Evolutionary conservation across 2,888 invertebrate genomes (phyloP).

Genomic region (Nemotelus nigrinus): DNA sequence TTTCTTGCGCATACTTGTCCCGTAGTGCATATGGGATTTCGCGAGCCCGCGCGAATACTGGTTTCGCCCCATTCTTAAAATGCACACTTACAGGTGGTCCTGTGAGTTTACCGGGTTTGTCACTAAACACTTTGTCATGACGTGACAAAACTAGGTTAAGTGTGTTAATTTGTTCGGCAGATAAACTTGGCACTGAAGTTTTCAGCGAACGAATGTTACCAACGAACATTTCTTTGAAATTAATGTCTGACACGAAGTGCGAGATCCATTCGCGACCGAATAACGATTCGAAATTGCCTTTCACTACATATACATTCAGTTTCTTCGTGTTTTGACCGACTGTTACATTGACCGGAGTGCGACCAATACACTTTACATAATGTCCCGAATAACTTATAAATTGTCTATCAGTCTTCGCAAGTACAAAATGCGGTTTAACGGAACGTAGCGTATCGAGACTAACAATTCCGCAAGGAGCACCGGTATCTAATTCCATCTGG

Average conservation of each 20-base stretch:
- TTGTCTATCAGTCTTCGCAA: too few relatives aligned
- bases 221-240: neutral
- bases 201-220: too few relatives aligned
- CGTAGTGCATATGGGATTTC: conserved; percentile 11
- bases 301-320: too few relatives aligned
- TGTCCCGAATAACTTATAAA: too few relatives aligned
- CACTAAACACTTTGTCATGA: neutral
- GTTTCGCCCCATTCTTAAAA: neutral
- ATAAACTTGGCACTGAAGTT: neutral
- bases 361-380: too few relatives aligned
- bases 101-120: neutral
- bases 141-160: neutral
- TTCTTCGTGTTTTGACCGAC: too few relatives aligned
- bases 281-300: neutral
- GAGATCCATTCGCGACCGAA: conserved; percentile 31
- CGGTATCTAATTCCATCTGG: neutral
- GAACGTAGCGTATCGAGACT: too few relatives aligned
- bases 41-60: conserved; percentile 43
- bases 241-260: neutral
- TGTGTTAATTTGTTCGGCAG: neutral
- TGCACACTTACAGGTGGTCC: too few relatives aligned
- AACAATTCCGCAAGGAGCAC: neutral
- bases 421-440: too few relatives aligned
- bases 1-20: conserved; percentile 7
- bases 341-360: too few relatives aligned